Percentiles rank a stretch among this genome's conserved stretches.
These are phyloP conservation scores for Rostratula benghalensis DNA, from an alignment of 2,113 vertebrate genomes.

Conservation along the genomic window DNA sequence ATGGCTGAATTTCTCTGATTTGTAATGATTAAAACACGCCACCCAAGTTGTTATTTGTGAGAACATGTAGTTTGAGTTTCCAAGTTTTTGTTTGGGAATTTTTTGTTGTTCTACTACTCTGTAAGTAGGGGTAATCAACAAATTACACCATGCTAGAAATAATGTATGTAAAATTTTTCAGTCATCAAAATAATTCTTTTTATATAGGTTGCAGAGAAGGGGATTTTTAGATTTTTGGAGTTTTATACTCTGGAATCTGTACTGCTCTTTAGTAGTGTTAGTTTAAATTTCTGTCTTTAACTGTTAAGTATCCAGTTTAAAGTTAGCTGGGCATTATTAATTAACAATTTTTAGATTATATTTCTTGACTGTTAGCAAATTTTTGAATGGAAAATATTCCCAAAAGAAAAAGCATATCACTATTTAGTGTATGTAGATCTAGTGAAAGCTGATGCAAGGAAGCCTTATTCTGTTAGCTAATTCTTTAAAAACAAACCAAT, in stretches of 20 bases:
- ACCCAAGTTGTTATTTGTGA: not conserved
- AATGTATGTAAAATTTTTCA: not conserved
- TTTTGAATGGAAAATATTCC: not conserved
- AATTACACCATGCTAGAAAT: not conserved
- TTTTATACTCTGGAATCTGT: not conserved
- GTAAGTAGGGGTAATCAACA: not conserved
- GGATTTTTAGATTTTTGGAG: not conserved
- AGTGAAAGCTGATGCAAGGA: not conserved
- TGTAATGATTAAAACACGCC: not conserved
- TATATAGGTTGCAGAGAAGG: not conserved
- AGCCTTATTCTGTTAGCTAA: not conserved
- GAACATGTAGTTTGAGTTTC: not conserved
- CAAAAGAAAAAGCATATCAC: not conserved
- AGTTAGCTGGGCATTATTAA: not conserved
- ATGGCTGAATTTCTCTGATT: conserved; percentile 10
- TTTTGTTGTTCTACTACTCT: not conserved
- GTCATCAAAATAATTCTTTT: not conserved
- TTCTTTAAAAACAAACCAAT: not conserved
- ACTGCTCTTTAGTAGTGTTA: not conserved
- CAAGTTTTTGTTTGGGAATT: too few species aligned
- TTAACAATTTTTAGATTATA: too few species aligned
- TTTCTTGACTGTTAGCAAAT: not conserved
- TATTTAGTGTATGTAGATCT: not conserved
- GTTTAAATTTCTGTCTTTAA: conserved; percentile 1
- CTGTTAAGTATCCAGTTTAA: not conserved